Evolutionary conservation across 2,113 vertebrate genomes (phyloP).

Genomic region (Tilapia sparmanii): DNA sequence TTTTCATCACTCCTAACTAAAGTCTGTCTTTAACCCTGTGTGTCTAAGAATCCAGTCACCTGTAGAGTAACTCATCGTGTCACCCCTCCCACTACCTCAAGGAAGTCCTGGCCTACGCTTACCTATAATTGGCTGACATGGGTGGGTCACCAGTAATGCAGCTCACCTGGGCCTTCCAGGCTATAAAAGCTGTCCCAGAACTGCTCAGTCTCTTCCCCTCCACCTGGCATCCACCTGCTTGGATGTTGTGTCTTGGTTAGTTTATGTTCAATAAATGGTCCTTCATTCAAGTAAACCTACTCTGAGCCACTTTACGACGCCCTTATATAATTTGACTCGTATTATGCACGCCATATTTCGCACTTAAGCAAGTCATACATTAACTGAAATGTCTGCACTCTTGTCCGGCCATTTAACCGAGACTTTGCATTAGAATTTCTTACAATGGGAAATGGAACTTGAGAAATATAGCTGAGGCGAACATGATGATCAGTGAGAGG

Average conservation of each 20-base stretch:
- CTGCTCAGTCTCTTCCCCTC: neutral
- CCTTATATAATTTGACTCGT: neutral
- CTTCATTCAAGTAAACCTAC: neutral
- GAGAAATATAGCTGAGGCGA: neutral
- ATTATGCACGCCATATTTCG: neutral
- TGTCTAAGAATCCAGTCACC: neutral
- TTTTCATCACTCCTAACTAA: neutral
- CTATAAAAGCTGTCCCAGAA: neutral
- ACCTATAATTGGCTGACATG: neutral
- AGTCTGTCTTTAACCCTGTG: neutral
- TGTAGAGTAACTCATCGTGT: neutral
- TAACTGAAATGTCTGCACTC: neutral
- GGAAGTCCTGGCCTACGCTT: neutral
- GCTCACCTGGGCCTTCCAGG: neutral
- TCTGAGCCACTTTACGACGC: neutral
- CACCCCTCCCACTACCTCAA: neutral
- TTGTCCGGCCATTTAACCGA: neutral
- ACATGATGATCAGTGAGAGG: neutral
- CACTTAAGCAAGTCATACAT: neutral
- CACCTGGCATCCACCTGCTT: neutral
- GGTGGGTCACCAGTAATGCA: neutral
- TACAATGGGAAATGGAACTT: neutral
- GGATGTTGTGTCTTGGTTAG: neutral
- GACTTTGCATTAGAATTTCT: neutral
- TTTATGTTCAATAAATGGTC: neutral